Base-by-base conservation (phyloP, 2,888 invertebrate genomes). In the Synergus gifuensis region DNA sequence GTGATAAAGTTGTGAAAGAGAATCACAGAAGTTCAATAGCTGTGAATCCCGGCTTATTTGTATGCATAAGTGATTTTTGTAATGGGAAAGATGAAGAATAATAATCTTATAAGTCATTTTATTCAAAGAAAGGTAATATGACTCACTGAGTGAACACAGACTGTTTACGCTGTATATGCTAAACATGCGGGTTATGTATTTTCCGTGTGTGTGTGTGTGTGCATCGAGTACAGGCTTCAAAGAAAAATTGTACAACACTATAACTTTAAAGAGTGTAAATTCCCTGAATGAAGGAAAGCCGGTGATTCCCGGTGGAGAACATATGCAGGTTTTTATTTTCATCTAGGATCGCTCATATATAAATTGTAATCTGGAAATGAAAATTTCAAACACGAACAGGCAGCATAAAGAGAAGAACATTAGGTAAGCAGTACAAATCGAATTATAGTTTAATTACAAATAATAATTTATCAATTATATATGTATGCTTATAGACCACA, bases 281-380 rank as follows among this genome's bases (percentile, higher is more conserved):
- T 80, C 80, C 80, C 78, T 77, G 76, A 77, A 81, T 81, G 79
- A 79, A 77, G 63, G 77, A 81, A 49, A 78, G 4, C 69, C 76
- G 78, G 81, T 80, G 80, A 79, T 77, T 79, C 83, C 81, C 82
- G 22, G 28, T 18, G 22, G 22, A 22, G 8, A 80, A 79, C 49
- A 28, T 28, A 67, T 67, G 67, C 11, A 11, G 76, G 58, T 76
- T 83, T 76, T 83, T 81, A 28, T 28, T 77, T 79, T 77, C 79
- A 81, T 46, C 46, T 12, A 69, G 12, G 11, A 22, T 18, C 64
- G 79, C 69, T 28, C 73, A 78, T 82, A 83, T 83, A 81, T 83
- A 83, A 83, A 78, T 79, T 40, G 18, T 14, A 28, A 67, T 28
- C 11, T 16, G 3, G n/a, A 77, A 79, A 63, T 22, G 73, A 18